Evolutionary conservation across 2,797 vertebrate genomes (phyloP).

Genomic region (Streptopelia turtur): DNA sequence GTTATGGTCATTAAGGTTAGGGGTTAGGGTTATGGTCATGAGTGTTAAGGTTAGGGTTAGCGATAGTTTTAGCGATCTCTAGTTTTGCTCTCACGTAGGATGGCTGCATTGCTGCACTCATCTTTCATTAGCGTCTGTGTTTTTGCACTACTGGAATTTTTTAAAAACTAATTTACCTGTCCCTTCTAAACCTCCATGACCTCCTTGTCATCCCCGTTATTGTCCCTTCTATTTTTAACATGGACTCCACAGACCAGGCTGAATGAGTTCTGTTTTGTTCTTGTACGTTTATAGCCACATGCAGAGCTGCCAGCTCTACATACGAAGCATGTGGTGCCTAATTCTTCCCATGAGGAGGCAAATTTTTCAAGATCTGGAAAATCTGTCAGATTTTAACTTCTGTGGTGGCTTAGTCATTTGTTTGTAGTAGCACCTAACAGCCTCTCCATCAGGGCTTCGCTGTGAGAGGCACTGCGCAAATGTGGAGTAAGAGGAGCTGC

Average conservation of each 20-base stretch:
- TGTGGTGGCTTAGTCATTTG: neutral
- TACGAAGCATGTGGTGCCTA: neutral
- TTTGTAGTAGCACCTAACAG: neutral
- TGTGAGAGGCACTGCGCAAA: neutral
- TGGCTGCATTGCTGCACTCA: neutral
- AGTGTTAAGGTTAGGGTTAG: neutral
- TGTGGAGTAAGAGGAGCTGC: neutral
- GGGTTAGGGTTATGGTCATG: neutral
- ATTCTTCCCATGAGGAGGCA: neutral
- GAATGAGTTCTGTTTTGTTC: neutral
- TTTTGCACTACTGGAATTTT: neutral
- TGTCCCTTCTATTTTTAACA: rapidly evolving
- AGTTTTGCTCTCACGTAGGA: neutral
- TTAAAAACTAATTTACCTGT: neutral
- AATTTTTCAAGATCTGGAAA: neutral
- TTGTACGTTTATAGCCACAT: neutral
- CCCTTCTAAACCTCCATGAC: neutral
- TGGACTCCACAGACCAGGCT: neutral
- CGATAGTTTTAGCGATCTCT: neutral
- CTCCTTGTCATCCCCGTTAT: neutral
- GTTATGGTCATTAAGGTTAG: neutral
- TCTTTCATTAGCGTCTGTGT: neutral
- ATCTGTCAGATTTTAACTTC: neutral
- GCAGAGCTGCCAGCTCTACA: neutral
- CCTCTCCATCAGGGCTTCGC: neutral